phyloP scores from a whole-genome alignment of 2,888 invertebrate genomes.

The Rhingia campestris region DNA sequence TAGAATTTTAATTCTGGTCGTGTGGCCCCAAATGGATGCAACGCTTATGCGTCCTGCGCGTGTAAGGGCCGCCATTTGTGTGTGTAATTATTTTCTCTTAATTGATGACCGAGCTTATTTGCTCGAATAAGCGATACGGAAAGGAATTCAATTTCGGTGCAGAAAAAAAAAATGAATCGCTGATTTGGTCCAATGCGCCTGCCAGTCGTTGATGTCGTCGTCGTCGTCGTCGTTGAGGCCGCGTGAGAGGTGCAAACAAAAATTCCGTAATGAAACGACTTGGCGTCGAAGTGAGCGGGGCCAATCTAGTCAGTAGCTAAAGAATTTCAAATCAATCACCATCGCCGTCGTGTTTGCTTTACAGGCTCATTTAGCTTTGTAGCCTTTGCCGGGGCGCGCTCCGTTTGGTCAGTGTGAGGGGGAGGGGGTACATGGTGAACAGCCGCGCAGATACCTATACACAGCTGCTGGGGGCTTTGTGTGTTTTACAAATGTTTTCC shows the following conservation, averaged over 20 bases:
- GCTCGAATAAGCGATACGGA: slow-evolving; percentile 56
- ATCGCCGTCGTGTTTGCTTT: slow-evolving; percentile 69
- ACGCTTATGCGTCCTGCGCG: slow-evolving; percentile 55
- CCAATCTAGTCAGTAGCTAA: slow-evolving; percentile 68
- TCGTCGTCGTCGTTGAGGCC: neutral
- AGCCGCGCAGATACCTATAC: slow-evolving; percentile 7
- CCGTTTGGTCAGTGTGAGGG: slow-evolving; percentile 25
- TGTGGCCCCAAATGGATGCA: slow-evolving; percentile 38
- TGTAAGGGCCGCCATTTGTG: slow-evolving; percentile 63
- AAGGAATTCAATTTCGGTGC: slow-evolving; percentile 62
- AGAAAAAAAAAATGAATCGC: slow-evolving; percentile 21
- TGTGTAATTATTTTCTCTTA: slow-evolving; percentile 45
- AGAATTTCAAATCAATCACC: slow-evolving; percentile 73
- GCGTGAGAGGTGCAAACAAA: slow-evolving; percentile 66
- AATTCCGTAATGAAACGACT: slow-evolving; percentile 64
- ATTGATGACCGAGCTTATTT: slow-evolving; percentile 56
- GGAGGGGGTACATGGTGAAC: slow-evolving; percentile 20
- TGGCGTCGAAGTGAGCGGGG: slow-evolving; percentile 31
- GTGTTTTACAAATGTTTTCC: slow-evolving; percentile 73
- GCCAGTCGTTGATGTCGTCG: slow-evolving; percentile 1
- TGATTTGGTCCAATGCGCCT: slow-evolving; percentile 32
- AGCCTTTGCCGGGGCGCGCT: slow-evolving; percentile 43
- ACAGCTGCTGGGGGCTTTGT: slow-evolving; percentile 54
- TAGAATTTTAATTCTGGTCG: slow-evolving; percentile 65
- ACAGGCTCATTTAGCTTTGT: slow-evolving; percentile 68